Base-by-base conservation (phyloP, 2,113 vertebrate genomes). In the Heterotilapia buettikoferi region DNA sequence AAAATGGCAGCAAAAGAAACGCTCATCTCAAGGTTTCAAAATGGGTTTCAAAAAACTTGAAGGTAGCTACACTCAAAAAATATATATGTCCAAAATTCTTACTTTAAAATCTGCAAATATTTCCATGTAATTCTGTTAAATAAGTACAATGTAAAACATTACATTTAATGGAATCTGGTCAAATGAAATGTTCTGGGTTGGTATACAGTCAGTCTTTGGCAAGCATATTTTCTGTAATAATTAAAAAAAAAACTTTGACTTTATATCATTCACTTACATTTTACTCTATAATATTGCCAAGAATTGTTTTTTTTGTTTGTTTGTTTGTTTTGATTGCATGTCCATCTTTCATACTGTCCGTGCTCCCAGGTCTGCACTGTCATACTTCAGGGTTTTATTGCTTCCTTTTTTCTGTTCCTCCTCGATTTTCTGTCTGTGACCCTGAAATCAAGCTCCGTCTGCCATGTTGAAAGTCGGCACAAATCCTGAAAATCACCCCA, bases 151-250 rank as follows among this genome's bases (percentile, higher is more conserved):
- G 26, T 31, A 61, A 31, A 59, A 4, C 33, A 29, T 10, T 33
- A 61, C 57, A 61, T 61, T 61, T 61, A 61, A 31, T 61, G 57
- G 57, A 61, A 61, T 61, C 29, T 63, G 59, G 31, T 63, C 59
- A 63, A 63, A 63, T 63, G 16, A 63, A 63, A 36, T 36, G 29
- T 33, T 33, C 9, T 63, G 16, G 59, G 59, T 63, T 63, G 29
- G 59, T 63, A 33, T 19, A 33, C 59, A 63, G 59, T 63, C 29
- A 19, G 59, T 33, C 59, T 33, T 63, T 63, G 29, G 59, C 59
- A 63, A 63, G 59, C 29, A 33, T 63, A 63, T 6, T 33, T 63
- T 33, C 59, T 63, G 16, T 33, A 33, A 11, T 33, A 10, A 2
- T 63, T 63, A 3, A 4, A 33, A 36, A 36, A 24, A 33, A 63